These are phyloP conservation scores for Drosophila parvula DNA, from an alignment of 1,140 invertebrate genomes.

Conservation along the genomic window DNA sequence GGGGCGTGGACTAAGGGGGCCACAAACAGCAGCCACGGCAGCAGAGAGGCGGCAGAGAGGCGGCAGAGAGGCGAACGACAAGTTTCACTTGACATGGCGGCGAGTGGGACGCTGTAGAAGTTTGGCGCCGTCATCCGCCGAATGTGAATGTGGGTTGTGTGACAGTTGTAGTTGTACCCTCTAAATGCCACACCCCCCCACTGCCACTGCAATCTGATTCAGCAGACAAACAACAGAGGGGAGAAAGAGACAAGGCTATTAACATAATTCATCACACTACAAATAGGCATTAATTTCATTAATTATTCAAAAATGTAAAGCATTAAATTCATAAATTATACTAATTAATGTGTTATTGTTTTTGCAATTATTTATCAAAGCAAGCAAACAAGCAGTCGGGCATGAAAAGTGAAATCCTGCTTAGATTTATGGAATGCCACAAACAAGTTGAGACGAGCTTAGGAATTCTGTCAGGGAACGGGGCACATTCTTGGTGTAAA, in stretches of 20 bases:
- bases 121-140: conserved; percentile 33
- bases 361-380: conserved; percentile 31
- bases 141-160: conserved; percentile 19
- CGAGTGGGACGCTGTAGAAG: conserved; percentile 35
- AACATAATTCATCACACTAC: conserved; percentile 46
- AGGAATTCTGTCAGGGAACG: conserved; percentile 20
- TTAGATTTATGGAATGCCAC: conserved; percentile 39
- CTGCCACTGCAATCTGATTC: conserved; percentile 11
- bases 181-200: background rate
- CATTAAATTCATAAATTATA: conserved; percentile 45
- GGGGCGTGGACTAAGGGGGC: conserved; percentile 16
- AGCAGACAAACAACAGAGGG: conserved; percentile 2
- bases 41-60: background rate
- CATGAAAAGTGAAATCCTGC: conserved; percentile 10
- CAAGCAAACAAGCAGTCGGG: background rate
- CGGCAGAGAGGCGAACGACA: conserved; percentile 24
- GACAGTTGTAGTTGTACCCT: conserved; percentile 24
- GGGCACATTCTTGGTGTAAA: background rate
- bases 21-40: conserved; percentile 9
- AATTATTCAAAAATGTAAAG: conserved; percentile 57
- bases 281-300: conserved; percentile 54
- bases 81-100: conserved; percentile 36
- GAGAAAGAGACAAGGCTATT: conserved; percentile 10
- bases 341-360: conserved; percentile 49
- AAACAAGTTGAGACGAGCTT: conserved; percentile 26